Base-by-base conservation (phyloP, 2,888 invertebrate species). In the Neoscelio sp. region DNA sequence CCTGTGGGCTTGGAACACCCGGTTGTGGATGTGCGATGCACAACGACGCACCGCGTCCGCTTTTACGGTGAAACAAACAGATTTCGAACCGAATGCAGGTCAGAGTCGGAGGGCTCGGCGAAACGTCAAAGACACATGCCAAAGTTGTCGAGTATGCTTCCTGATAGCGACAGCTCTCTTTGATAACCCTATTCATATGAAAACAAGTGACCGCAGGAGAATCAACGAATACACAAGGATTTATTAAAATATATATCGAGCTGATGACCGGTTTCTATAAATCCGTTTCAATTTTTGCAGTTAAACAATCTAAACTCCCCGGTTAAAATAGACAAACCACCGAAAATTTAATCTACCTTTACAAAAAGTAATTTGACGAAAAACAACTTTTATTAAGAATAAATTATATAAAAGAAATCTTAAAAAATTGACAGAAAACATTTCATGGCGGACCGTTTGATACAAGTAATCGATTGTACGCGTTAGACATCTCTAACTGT, bases 161-260 rank as follows among this genome's bases (percentile, higher is more conserved):
- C 77, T 71, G 71, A 78, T 78, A 73, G 71, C 60, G 78, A 71
- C 71, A 67, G 46, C 4, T 74, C 73, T 62, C 73, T 78, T 68
- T 78, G 56, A 62, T 35, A 64, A 60, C 62, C 40, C 17, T 17
- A 20, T 30, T 44, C 18, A 33, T 65, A 74, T 50, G 56, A 71
- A 62, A 68, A 73, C 78, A 54, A 68, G 60, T 78, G 73, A 78
- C 67, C 67, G 67, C 68, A 7, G 46, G 38, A 60, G 46, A 78
- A 71, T 60, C 68, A 64, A 33, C 23, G 50, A 10, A 15, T 18
- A 42, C 56, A 48, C 12, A 6, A 33, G 46, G 38, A 54, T 33
- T 73, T 56, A 78, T 71, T 65, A 48, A 56, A 76, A 75, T 18
- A 12, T 26, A 18, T 23, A 33, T 13, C 26, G 26, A 17, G 13